A percentile compares a stretch with the other conserved stretches of the same genome.
Evolutionary conservation across 1,140 invertebrate genomes (phyloP).

Genomic region (Drosophila kurseongensis): DNA sequence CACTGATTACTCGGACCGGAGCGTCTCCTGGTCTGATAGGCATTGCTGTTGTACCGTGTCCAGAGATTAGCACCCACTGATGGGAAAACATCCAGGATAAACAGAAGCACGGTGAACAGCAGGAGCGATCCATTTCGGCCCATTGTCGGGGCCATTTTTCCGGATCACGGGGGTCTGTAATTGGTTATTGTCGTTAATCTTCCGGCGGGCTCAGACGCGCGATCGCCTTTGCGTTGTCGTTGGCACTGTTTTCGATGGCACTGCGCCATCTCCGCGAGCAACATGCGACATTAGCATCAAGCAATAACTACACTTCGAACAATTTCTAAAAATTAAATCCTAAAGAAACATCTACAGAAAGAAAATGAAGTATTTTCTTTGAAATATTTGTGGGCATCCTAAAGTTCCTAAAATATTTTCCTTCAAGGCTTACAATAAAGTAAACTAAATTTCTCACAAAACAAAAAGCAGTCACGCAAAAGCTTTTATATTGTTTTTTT

Average conservation of each 20-base stretch:
- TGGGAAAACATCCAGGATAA: slow-evolving; percentile 25
- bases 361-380: too few relatives aligned
- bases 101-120: slow-evolving; percentile 13
- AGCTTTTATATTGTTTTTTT: too few relatives aligned
- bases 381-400: too few relatives aligned
- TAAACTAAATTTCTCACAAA: too few relatives aligned
- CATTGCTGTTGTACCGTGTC: slow-evolving; percentile 71
- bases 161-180: not conserved
- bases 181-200: slow-evolving; percentile 10
- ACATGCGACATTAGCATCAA: slow-evolving; percentile 39
- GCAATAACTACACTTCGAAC: not conserved
- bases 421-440: too few relatives aligned
- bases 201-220: slow-evolving; percentile 33
- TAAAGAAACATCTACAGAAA: not conserved
- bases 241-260: slow-evolving; percentile 48
- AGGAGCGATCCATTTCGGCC: slow-evolving; percentile 19
- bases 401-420: too few relatives aligned
- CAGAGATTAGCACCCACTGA: slow-evolving; percentile 30
- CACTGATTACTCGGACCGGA: slow-evolving; percentile 67
- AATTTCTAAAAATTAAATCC: not conserved
- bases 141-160: not conserved
- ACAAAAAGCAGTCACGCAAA: too few relatives aligned
- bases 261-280: slow-evolving; percentile 44
- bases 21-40: slow-evolving; percentile 55
- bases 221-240: slow-evolving; percentile 17